Evolutionary conservation across 1,140 invertebrate genomes (phyloP).

Genomic region (Drosophila santomea): DNA sequence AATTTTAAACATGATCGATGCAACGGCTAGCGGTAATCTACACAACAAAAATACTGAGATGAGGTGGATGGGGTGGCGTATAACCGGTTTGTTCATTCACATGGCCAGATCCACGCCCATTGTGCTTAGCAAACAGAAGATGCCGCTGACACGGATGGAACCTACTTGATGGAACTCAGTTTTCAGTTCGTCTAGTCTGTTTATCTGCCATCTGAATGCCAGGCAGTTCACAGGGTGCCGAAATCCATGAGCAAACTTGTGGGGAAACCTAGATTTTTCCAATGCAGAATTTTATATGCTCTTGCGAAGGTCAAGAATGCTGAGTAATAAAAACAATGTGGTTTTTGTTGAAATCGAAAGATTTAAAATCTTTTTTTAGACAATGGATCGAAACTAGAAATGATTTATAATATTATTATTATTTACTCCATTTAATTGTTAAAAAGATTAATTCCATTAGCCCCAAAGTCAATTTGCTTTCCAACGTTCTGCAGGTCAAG

Average conservation of each 20-base stretch:
- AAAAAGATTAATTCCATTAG: not conserved
- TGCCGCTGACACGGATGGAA: slow-evolving; percentile 13
- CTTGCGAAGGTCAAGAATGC: slow-evolving; percentile 30
- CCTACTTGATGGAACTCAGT: not conserved
- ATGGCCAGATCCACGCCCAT: slow-evolving; percentile 48
- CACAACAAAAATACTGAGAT: slow-evolving; percentile 13
- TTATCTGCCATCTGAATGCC: slow-evolving; percentile 42
- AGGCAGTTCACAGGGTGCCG: slow-evolving; percentile 38
- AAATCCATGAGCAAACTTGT: slow-evolving; percentile 22
- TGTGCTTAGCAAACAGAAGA: slow-evolving; percentile 46
- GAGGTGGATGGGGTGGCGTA: slow-evolving; percentile 6
- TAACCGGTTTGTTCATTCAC: slow-evolving; percentile 67
- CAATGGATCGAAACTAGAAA: too few species aligned
- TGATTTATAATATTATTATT: too few species aligned
- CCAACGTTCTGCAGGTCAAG: slow-evolving; percentile 14
- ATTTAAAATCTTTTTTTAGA: not conserved
- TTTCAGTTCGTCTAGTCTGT: slow-evolving; percentile 2
- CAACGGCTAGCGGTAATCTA: slow-evolving; percentile 52
- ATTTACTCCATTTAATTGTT: too few species aligned
- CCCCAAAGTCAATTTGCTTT: slow-evolving; percentile 11
- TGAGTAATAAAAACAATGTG: not conserved
- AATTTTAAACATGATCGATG: slow-evolving; percentile 70
- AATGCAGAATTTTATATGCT: slow-evolving; percentile 28
- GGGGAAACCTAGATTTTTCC: slow-evolving; percentile 24
- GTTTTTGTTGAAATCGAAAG: slow-evolving; percentile 1